These are phyloP conservation scores for Alitta virens DNA, from an alignment of 2,888 invertebrate species.

Conservation along the genomic window DNA sequence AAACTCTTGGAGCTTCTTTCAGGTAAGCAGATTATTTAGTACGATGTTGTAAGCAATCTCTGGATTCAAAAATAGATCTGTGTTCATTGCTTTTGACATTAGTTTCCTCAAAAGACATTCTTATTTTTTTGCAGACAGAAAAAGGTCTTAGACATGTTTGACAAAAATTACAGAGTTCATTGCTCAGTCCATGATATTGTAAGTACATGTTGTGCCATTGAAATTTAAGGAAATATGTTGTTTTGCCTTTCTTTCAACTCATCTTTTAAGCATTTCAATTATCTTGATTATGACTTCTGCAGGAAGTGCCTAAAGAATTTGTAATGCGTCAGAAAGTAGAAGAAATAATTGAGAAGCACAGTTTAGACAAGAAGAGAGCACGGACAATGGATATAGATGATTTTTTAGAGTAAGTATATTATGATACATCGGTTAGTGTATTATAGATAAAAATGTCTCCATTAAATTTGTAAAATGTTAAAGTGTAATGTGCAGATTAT, in stretches of 20 bases:
- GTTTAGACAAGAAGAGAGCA: slow-evolving; percentile 77
- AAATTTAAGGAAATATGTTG: neutral
- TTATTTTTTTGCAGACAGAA: slow-evolving; percentile 50
- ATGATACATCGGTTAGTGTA: no score
- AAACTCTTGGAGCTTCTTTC: slow-evolving; percentile 87
- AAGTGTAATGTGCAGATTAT: no score
- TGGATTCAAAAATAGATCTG: no score
- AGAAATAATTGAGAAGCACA: slow-evolving; percentile 68
- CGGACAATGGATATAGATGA: slow-evolving; percentile 95
- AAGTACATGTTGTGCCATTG: slow-evolving; percentile 4
- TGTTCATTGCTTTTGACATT: no score
- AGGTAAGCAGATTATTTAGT: no score
- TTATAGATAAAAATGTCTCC: no score
- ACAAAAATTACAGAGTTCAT: slow-evolving; percentile 86
- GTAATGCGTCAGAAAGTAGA: slow-evolving; percentile 79
- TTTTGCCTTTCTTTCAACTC: neutral
- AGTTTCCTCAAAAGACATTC: no score
- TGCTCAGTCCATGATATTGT: slow-evolving; percentile 79
- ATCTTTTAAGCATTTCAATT: neutral
- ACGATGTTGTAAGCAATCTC: no score
- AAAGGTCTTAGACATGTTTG: slow-evolving; percentile 77
- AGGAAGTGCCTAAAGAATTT: slow-evolving; percentile 74
- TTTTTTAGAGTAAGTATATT: slow-evolving; percentile 67
- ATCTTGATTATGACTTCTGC: slow-evolving; percentile 7
- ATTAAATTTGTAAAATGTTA: no score